Evolutionary conservation across 2,797 vertebrate species (phyloP).

Genomic region (Nannoperca obscura): DNA sequence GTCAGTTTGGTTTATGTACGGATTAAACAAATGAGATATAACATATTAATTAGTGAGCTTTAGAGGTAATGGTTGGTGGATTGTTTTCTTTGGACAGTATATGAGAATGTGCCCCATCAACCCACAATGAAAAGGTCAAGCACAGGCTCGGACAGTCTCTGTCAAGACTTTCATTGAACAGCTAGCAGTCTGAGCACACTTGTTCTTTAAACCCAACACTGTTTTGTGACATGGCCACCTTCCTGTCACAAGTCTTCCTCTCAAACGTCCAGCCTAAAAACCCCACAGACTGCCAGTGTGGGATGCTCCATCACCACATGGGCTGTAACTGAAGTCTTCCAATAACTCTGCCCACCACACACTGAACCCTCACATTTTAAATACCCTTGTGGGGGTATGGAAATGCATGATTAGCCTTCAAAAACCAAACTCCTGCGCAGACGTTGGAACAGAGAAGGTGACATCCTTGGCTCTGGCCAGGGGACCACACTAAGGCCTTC

Average conservation of each 20-base stretch:
- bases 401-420: constrained; percentile 58
- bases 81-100: not conserved
- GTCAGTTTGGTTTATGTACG: not conserved
- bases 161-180: constrained; percentile 8
- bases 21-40: not conserved
- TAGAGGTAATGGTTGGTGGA: not conserved
- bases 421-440: constrained; percentile 55
- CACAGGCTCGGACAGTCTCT: not conserved
- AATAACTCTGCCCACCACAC: constrained; percentile 60
- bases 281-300: constrained; percentile 42
- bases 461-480: constrained; percentile 76
- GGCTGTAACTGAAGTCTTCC: constrained; percentile 58
- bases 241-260: constrained; percentile 47
- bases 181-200: not conserved
- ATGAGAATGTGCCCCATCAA: not conserved
- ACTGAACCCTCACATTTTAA: constrained; percentile 68
- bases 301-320: constrained; percentile 45
- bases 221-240: constrained; percentile 14
- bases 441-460: constrained; percentile 71
- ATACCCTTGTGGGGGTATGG: constrained; percentile 36
- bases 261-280: constrained; percentile 24
- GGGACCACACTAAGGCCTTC: constrained; percentile 71
- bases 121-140: not conserved
- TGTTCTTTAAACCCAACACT: not conserved
- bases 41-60: not conserved